Base-by-base conservation (phyloP, 2,888 invertebrate species). In the Caenorhabditis sp. region DNA sequence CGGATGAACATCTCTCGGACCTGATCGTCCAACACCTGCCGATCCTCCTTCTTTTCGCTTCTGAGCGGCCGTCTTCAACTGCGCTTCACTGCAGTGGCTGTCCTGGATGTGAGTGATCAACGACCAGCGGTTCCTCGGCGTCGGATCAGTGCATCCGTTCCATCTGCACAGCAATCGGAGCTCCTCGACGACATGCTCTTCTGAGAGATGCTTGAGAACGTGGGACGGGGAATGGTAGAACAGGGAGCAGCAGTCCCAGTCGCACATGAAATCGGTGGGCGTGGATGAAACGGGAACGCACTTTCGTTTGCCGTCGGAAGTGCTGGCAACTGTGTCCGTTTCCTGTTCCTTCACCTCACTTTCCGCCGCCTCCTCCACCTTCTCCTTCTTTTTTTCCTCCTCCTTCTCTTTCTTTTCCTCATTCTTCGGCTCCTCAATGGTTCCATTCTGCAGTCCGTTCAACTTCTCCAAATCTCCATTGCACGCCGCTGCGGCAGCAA, bases 21-120 rank as follows among this genome's bases (percentile, higher is more conserved):
- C 44, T 18, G 72, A 40, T 5, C 40, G 64, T 6, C 60, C 64
- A 5, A 62, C 53, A 18, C 51, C 24, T 22, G 24, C 40, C 24
- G 79, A 79, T 13, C 70, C 81, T 40, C 81, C 70, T 28, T 62
- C 68, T 53, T 95, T 94, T 56, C 95, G 94, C 18, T 94, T 94
- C 50, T 83, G 79, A 83, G 95, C 94, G 92, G 95, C 94, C 0
- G 95, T 94, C 94, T 95, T 92, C 62, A 93, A 92, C 56, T 93
- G 96, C 90, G 95, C 95, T 35, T 95, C 94, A 86, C 95, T 95
- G 92, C 97, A 96, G 92, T 98, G 98, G 84, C 96, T 95, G 93
- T 98, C 98, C 89, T 96, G 84, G 81, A 98, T 94, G 93, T 99
- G 99, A 78, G 98, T 98, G 94, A 98, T 96, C 44, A 98, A 93